A percentile compares a stretch with the other conserved stretches of the same genome.
These are phyloP conservation scores for Heliconius congener DNA, from an alignment of 1,140 invertebrate genomes.

Conservation along the genomic window DNA sequence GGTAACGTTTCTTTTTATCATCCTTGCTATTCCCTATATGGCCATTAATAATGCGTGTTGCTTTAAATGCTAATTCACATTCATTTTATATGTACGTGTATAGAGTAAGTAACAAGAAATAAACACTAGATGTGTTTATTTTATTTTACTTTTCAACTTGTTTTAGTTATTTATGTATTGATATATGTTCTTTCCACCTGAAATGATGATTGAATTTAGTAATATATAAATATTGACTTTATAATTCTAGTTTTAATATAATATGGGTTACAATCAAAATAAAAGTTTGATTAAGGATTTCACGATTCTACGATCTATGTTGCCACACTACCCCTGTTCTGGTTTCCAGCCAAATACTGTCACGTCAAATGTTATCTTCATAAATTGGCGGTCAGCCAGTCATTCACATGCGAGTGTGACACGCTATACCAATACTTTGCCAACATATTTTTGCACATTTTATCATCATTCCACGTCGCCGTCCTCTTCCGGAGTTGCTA, in stretches of 20 bases:
- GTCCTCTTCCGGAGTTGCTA: conserved; percentile 61
- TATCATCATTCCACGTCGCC: conserved; percentile 44
- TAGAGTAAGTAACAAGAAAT: too few relatives aligned
- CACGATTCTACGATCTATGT: conserved; percentile 29
- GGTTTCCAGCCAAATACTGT: conserved; percentile 59
- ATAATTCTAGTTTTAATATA: background rate
- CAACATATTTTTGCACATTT: conserved; percentile 44
- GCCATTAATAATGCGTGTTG: conserved; percentile 21
- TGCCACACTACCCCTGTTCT: conserved; percentile 61
- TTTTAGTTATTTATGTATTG: background rate
- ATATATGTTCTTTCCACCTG: too few relatives aligned
- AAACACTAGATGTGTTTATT: background rate
- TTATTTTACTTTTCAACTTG: background rate
- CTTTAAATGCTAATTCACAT: conserved; percentile 29
- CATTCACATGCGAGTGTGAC: conserved; percentile 53
- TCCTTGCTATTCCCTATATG: conserved; percentile 15
- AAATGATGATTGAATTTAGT: too few relatives aligned
- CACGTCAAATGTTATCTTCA: conserved; percentile 41
- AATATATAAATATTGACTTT: background rate
- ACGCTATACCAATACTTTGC: conserved; percentile 38
- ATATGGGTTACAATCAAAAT: background rate
- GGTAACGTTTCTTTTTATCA: conserved; percentile 28
- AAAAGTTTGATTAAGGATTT: background rate
- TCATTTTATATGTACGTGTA: background rate
- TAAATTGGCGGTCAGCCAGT: conserved; percentile 54